phyloP scores from a whole-genome alignment of 2,797 vertebrate genomes.

The Poeciliopsis infans region DNA sequence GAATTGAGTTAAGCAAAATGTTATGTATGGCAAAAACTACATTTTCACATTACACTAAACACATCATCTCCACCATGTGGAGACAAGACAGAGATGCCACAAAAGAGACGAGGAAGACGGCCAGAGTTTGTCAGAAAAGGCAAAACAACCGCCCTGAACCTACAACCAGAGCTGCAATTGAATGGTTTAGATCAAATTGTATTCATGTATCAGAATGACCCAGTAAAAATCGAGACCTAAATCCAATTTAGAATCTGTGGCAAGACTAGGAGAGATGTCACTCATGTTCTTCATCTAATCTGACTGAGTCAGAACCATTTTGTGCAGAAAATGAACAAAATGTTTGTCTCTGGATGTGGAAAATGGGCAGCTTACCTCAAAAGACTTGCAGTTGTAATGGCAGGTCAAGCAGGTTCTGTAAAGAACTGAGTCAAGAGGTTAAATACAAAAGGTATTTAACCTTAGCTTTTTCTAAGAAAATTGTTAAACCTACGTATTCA shows the following conservation, averaged over 20 bases:
- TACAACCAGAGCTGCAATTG: background rate
- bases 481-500: background rate
- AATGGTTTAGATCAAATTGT: background rate
- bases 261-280: background rate
- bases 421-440: background rate
- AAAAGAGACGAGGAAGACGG: background rate
- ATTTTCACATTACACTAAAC: background rate
- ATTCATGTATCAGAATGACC: background rate
- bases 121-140: background rate
- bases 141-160: background rate
- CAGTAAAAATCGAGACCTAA: conserved; percentile 1
- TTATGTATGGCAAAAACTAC: background rate
- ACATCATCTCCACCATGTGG: background rate
- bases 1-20: background rate
- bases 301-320: background rate
- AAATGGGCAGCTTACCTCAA: background rate
- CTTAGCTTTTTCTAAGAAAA: background rate
- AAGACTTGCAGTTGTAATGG: background rate
- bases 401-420: background rate
- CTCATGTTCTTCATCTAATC: background rate
- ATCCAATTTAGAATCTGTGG: background rate
- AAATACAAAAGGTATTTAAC: background rate
- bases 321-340: background rate
- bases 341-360: background rate
- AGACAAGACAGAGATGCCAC: too few species aligned